Evolutionary conservation across 1,140 invertebrate genomes (phyloP), one percentile per base, ranked within the genome.

Genomic region (Pogonomyrmex barbatus): DNA sequence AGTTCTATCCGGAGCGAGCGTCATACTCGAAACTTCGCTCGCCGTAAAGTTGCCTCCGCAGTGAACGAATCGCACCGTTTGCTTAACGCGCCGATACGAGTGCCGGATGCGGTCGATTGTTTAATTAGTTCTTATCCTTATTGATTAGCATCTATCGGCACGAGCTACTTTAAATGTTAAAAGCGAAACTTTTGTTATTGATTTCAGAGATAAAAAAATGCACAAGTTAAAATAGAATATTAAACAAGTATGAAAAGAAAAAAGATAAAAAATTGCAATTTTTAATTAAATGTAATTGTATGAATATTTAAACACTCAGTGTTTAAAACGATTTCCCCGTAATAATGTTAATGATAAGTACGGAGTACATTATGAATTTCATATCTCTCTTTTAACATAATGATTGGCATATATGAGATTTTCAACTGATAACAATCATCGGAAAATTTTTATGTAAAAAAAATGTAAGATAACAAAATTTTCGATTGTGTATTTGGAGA

Each of bases 1-100:
- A 88, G 86, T 89, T 89, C 68, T 60, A 68, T 81, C 75, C 63
- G 63, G 47, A 8, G 47, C 63, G 76, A 79, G 65, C 73, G 73
- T 67, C 65, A 82, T 71, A 70, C 85, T 83, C 39, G 63, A 81
- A 86, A 86, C 65, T 83, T 83, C 8, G 36, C 33, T 56, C 45
- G 71, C 47, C 75, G 45, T 71, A 65, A 71, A 62, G 42, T 86
- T 73, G 73, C 14, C 45, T 17, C 30, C 71, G 17, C 71, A 58
- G 24, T 45, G 73, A 65, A 70, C 63, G 54, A 73, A 86, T 86
- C 77, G 65, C 50, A 33, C 33, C 65, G 77, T 82, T 83, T 78
- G 52, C 84, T 86, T 86, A 70, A 68, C 63, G 62, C 62, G 75
- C 42, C 76, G 84, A 86, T 68, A 81, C 52, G 76, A 86, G 76